These are phyloP conservation scores for Diplazon laetatorius DNA, from an alignment of 2,888 invertebrate species.

Conservation along the genomic window DNA sequence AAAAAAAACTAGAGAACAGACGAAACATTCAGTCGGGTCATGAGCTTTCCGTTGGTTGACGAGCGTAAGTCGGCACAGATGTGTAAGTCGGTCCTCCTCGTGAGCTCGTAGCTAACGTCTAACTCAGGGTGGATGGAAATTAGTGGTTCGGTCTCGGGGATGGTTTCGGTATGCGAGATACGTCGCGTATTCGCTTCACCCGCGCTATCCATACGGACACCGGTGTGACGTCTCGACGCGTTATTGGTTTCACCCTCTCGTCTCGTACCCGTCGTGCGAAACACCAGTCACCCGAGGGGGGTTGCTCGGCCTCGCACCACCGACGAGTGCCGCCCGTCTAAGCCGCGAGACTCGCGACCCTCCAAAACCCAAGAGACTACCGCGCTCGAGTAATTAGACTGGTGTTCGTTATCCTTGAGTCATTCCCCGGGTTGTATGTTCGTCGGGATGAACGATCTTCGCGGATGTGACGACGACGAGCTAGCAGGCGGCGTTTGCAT, in stretches of 20 bases:
- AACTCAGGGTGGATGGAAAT: conserved; percentile 79
- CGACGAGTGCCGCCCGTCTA: conserved; percentile 15
- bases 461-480: conserved; percentile 15
- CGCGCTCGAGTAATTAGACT: conserved; percentile 81
- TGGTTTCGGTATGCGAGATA: conserved; percentile 75
- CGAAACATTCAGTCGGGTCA: conserved; percentile 64
- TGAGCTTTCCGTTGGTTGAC: conserved; percentile 25
- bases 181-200: conserved; percentile 66
- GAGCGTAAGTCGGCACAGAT: not conserved
- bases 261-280: conserved; percentile 19
- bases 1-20: conserved; percentile 26
- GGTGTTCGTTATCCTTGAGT: conserved; percentile 78
- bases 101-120: conserved; percentile 75
- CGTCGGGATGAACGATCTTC: conserved; percentile 9
- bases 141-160: conserved; percentile 76
- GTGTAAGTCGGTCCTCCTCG: conserved; percentile 49
- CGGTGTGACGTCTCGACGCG: conserved; percentile 77
- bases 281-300: conserved; percentile 15
- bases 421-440: conserved; percentile 68
- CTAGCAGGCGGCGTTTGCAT: conserved; percentile 36
- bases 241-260: conserved; percentile 80
- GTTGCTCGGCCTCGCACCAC: not conserved
- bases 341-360: conserved; percentile 48
- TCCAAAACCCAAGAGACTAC: conserved; percentile 71
- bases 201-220: conserved; percentile 28